Base-by-base conservation (phyloP, 2,888 invertebrate species). In the Caenorhabditis angaria region DNA sequence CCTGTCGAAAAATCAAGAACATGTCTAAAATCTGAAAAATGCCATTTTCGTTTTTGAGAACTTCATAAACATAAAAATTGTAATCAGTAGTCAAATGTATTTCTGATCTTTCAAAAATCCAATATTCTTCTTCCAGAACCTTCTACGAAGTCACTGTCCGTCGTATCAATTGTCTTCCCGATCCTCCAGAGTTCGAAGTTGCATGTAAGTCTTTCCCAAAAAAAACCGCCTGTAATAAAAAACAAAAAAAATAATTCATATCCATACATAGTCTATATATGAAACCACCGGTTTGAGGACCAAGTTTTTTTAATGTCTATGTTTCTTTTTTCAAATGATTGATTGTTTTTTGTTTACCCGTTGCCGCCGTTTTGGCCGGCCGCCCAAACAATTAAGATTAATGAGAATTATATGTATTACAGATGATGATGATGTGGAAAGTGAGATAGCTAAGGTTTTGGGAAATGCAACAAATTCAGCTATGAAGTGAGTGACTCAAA, bases 161-260 rank as follows among this genome's bases (percentile, higher is more conserved):
- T 10, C 72, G 86, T 48, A 86, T 86, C 86, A 86, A 86, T 64
- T 86, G 86, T 62, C 79, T 86, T 47, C 86, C 86, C 3, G 86
- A 86, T 48, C 86, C 86, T 1, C 81, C 84, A 47, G 86, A 86
- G 78, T 74, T 83, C 4, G 84, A 84, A 75, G 80, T 83, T 20
- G 76, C 77, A 58, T 80, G 84, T 85, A 55, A 81, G 81, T 63
- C 20, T 8, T 28, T 20, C 5, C 10, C 24, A 51, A 4, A 8
- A 32, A 32, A 6, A 6, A 48, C n/a, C 8, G n/a, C n/a, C n/a
- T 29, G 22, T 32, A 8, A 32, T 32, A 8, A 32, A 32, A 32
- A 5, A 5, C 32, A 32, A 5, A 32, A 27, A 8, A 3, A 14
- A 32, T 32, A 5, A 5, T 8, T 32, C 32, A 8, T 12, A 32